phyloP scores from a whole-genome alignment of 2,797 vertebrate genomes.

The Buceros bicornis region DNA sequence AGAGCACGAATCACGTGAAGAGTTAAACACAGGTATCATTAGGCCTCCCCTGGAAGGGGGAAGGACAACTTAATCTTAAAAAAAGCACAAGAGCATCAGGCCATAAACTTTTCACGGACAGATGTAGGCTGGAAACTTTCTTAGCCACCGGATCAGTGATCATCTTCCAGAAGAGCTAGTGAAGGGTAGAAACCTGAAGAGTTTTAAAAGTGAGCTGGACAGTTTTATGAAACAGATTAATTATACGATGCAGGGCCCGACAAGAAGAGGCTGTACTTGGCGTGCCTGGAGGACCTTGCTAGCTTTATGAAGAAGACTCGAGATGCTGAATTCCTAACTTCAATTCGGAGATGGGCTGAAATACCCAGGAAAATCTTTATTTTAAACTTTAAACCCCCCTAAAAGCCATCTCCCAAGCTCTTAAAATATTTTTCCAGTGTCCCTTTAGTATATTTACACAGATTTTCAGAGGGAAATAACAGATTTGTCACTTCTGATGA shows the following conservation, averaged over 20 bases:
- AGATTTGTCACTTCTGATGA: conserved; percentile 22
- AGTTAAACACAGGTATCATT: background rate
- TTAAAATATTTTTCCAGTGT: background rate
- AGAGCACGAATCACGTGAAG: background rate
- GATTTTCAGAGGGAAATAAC: conserved; percentile 23
- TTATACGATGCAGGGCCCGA: background rate
- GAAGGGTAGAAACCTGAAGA: background rate
- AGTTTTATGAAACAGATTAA: background rate
- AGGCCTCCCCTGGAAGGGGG: background rate
- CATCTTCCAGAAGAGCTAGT: background rate
- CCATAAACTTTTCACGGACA: accelerated
- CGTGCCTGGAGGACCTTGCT: background rate
- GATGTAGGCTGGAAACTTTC: background rate
- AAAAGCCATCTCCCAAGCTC: background rate
- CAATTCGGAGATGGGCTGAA: background rate
- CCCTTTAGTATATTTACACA: background rate
- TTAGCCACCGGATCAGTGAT: background rate
- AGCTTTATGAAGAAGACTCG: background rate
- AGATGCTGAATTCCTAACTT: background rate
- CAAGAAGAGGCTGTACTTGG: background rate
- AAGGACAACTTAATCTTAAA: background rate
- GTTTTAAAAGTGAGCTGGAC: background rate
- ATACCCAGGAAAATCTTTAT: background rate
- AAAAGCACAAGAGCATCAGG: background rate
- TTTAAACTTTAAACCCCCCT: background rate